Conservation (phyloP, 2,888 invertebrate species). For the Temnothorax rugatulus region DNA sequence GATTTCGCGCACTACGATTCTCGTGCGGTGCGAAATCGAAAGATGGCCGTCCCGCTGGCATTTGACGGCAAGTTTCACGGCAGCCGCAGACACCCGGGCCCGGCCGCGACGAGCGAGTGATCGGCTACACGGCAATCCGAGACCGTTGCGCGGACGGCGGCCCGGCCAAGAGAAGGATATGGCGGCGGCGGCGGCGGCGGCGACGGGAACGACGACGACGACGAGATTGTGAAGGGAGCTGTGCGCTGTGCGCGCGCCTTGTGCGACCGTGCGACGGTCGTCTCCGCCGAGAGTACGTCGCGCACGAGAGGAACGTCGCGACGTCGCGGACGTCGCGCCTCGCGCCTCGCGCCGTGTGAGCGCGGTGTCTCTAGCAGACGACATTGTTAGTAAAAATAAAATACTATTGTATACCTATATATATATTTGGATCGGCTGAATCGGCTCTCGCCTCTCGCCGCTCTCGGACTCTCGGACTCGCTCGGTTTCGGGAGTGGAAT, state of each 20-base stretch:
- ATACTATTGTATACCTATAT: conserved; percentile 72
- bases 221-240: conserved; percentile 25
- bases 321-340: background rate
- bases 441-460: too few species aligned
- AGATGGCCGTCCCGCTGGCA: conserved; percentile 79
- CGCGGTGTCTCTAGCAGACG: conserved; percentile 77
- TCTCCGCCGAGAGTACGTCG: conserved; percentile 53
- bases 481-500: conserved; percentile 58
- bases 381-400: conserved; percentile 83
- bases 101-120: conserved; percentile 54
- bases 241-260: conserved; percentile 44
- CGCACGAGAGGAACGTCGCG: conserved; percentile 19
- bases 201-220: background rate
- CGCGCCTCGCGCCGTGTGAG: conserved; percentile 1
- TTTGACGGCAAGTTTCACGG: conserved; percentile 73
- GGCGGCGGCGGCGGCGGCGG: background rate
- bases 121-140: background rate
- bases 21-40: conserved; percentile 71
- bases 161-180: background rate
- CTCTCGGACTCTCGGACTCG: too few species aligned
- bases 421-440: conserved; percentile 79
- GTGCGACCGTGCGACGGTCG: conserved; percentile 63
- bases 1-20: conserved; percentile 62
- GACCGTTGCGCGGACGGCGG: conserved; percentile 11
- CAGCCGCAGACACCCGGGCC: conserved; percentile 44